Evolutionary conservation across 2,888 invertebrate genomes (phyloP).

Genomic region (Rhopalosiphum nymphaeae): DNA sequence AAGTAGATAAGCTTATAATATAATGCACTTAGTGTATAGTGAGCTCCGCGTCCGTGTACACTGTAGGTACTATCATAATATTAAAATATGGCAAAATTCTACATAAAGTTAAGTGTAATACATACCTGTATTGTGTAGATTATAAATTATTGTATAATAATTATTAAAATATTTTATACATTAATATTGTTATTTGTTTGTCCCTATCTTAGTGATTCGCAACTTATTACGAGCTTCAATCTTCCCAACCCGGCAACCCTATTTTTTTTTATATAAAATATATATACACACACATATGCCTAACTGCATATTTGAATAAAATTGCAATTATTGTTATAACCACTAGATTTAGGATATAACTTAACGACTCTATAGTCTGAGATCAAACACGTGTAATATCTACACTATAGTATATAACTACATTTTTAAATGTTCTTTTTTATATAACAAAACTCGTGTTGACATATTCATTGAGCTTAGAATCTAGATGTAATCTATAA

Average conservation of each 20-base stretch:
- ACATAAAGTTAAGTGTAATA: not conserved
- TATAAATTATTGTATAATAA: not conserved
- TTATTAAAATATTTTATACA: not conserved
- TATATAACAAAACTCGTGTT: constrained; percentile 38
- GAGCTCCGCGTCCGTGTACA: not conserved
- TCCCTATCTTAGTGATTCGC: not conserved
- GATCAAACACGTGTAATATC: not conserved
- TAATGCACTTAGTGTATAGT: not conserved
- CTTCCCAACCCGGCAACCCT: not conserved
- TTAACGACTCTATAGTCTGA: not conserved
- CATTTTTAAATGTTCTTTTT: constrained; percentile 14
- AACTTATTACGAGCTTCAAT: not conserved
- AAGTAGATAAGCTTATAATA: not conserved
- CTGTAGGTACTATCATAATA: not conserved
- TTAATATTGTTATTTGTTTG: not conserved
- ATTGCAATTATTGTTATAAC: not conserved
- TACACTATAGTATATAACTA: not conserved
- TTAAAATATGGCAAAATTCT: not conserved
- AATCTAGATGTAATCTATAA: constrained; percentile 48
- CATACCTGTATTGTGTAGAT: not conserved
- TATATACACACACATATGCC: not conserved
- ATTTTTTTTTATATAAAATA: not conserved
- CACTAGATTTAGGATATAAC: not conserved
- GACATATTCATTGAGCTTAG: constrained; percentile 53
- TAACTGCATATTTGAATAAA: not conserved